Conservation (phyloP, 1,140 invertebrate genomes). For the Polypedilum pembai region DNA sequence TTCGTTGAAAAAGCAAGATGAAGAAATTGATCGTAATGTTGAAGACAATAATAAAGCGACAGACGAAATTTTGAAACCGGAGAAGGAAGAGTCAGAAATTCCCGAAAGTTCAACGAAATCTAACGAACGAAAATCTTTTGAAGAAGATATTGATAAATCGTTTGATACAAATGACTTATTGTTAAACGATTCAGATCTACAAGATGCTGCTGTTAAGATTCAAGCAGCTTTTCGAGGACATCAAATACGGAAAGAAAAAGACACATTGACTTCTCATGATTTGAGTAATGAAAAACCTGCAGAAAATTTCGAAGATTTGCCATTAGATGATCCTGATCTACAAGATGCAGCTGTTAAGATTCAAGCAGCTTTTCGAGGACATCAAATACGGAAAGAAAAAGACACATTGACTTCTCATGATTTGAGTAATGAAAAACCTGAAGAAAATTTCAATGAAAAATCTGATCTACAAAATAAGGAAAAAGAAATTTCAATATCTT, state of each 20-base stretch:
- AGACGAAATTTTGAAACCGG: neutral
- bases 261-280: too few relatives aligned
- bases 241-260: conserved; percentile 68
- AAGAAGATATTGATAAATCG: too few relatives aligned
- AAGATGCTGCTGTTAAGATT: conserved; percentile 73
- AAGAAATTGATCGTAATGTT: neutral
- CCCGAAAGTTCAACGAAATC: neutral
- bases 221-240: conserved; percentile 88
- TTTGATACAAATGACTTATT: neutral
- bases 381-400: neutral
- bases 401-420: too few relatives aligned
- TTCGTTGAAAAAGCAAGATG: neutral
- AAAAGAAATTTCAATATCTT: too few relatives aligned
- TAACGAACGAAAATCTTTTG: too few relatives aligned
- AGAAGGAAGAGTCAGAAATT: neutral
- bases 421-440: too few relatives aligned
- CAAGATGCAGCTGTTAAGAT: neutral
- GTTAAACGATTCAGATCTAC: neutral
- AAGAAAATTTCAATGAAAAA: too few relatives aligned
- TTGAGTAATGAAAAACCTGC: neutral
- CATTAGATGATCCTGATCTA: neutral
- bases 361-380: conserved; percentile 7
- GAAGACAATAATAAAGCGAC: neutral
- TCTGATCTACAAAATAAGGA: too few relatives aligned
- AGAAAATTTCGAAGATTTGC: neutral